Evolutionary conservation across 2,113 vertebrate genomes (phyloP), one percentile per base, ranked within the genome.

Genomic region (Pyrgilauda ruficollis): DNA sequence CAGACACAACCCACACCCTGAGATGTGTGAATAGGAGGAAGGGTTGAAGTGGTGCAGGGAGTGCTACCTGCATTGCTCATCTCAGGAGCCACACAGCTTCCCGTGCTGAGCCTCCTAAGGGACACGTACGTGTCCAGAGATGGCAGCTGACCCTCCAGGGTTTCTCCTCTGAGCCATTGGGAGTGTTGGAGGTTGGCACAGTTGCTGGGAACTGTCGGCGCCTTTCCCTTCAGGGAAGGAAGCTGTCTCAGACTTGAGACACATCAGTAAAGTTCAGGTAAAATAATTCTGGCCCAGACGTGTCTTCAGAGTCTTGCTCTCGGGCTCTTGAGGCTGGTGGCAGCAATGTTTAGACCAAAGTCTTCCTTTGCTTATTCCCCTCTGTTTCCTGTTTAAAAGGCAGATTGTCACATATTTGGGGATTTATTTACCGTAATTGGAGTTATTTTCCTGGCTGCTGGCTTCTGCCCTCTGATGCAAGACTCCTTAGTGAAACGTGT

Each of bases 361-460:
- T 96, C 96, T 97, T 95, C 89, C 89, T 97, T 97, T 97, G 93
- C 94, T 97, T 97, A 93, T 95, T 93, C 96, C 94, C 96, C 95
- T 97, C 93, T 84, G 87, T 97, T 98, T 98, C 81, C 96, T 97
- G 97, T 97, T 98, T 96, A 98, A 97, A 97, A 96, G 96, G 88
- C 97, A 97, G 91, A 95, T 93, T 97, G 94, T 97, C 94, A 94
- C 92, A 92, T 97, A 97, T 97, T 97, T 98, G 95, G 95, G 94
- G 96, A 96, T 98, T 96, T 97, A 97, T 97, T 98, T 98, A 97
- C 95, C 89, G 92, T 97, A 97, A 98, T 97, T 95, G 94, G 96
- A 97, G 94, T 95, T 97, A 96, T 94, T 97, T 96, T 97, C 97
- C 89, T 97, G 90, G 96, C 95, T 97, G 96, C 91, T 96, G 94